Conservation (phyloP, 92 coral and sea anemone species). For the Porites divaricata region DNA sequence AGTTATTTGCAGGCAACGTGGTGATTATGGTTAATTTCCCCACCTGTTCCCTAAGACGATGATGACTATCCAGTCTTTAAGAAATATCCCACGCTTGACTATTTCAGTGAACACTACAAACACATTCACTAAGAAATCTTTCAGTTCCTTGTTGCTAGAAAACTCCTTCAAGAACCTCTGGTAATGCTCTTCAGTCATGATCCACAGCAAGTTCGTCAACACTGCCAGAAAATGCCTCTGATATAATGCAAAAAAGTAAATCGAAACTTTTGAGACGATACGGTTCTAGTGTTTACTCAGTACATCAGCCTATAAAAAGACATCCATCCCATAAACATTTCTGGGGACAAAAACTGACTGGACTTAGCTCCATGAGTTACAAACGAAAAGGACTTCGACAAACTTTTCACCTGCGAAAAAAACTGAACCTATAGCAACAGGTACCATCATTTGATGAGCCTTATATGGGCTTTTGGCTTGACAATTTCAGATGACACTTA, state of each 20-base stretch:
- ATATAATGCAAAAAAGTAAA: neutral
- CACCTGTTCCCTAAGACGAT: constrained; percentile 93
- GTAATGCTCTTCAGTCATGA: constrained; percentile 94
- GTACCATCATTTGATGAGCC: no score
- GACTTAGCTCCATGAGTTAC: no score
- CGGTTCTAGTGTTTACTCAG: neutral
- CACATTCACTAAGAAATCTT: constrained; percentile 88
- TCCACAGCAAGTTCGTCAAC: constrained; percentile 76
- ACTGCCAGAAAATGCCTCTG: constrained; percentile 92
- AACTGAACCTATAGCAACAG: no score
- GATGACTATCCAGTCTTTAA: constrained; percentile 92
- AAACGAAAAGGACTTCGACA: no score
- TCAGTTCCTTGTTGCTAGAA: constrained; percentile 69
- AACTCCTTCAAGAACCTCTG: constrained; percentile 83
- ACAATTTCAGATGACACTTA: no score
- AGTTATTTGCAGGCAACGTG: no score
- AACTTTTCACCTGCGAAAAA: no score
- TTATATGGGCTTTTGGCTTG: no score
- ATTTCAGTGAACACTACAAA: constrained; percentile 97
- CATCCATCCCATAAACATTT: no score
- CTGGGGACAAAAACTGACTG: no score
- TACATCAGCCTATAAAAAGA: no score
- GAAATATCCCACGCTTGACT: constrained; percentile 86
- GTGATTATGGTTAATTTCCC: neutral
- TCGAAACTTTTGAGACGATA: neutral